phyloP scores from a whole-genome alignment of 2,113 vertebrate genomes.

The Apodemus speciosus region DNA sequence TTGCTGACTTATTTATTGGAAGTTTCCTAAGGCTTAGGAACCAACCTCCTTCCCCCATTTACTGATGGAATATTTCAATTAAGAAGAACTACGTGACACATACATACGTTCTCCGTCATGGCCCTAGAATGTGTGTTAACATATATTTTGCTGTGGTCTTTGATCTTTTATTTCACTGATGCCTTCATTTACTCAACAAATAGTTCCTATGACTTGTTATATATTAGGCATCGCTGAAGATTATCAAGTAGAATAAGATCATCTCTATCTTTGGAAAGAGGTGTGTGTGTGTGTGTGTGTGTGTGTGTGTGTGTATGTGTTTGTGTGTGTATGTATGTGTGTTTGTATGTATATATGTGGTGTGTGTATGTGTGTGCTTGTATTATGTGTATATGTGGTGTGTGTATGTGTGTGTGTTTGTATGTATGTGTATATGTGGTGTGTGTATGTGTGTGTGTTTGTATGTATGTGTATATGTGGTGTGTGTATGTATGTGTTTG shows the following conservation, averaged over 20 bases:
- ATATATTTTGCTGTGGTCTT: not conserved
- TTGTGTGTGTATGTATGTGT: not conserved
- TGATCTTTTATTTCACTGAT: not conserved
- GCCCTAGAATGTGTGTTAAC: not conserved
- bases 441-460: too few relatives aligned
- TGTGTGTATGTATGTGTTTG: too few relatives aligned
- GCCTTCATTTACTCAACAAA: slow-evolving; percentile 5
- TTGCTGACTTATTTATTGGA: not conserved
- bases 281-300: not conserved
- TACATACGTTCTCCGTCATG: not conserved
- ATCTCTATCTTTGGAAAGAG: not conserved
- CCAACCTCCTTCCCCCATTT: not conserved
- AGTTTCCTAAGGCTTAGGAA: not conserved
- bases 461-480: too few relatives aligned
- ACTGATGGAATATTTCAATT: not conserved
- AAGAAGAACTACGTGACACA: not conserved
- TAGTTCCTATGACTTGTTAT: not conserved
- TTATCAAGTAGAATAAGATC: not conserved
- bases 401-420: too few relatives aligned
- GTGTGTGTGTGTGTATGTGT: not conserved
- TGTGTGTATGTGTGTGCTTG: too few relatives aligned
- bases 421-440: too few relatives aligned
- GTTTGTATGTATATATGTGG: too few relatives aligned
- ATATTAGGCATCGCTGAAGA: not conserved
- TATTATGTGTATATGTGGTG: too few relatives aligned